These are phyloP conservation scores for Halcyon leucocephala DNA, from an alignment of 2,797 vertebrate species.

Conservation along the genomic window DNA sequence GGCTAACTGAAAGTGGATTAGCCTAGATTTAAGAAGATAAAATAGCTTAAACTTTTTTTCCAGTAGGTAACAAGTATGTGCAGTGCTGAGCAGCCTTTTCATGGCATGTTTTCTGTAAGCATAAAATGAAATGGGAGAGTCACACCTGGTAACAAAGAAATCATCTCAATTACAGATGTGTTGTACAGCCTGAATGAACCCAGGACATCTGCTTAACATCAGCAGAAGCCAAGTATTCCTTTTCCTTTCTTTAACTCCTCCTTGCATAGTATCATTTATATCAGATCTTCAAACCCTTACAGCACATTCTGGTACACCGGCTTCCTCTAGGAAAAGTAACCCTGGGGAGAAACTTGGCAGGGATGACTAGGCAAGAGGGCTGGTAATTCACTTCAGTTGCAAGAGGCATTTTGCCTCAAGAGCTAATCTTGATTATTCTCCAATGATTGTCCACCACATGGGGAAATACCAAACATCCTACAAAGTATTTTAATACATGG, in stretches of 20 bases:
- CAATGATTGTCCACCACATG: background rate
- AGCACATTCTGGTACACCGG: background rate
- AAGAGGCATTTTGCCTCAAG: background rate
- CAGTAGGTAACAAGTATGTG: background rate
- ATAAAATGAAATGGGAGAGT: background rate
- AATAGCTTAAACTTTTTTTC: background rate
- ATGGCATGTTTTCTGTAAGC: background rate
- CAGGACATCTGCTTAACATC: background rate
- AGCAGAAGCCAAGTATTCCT: background rate
- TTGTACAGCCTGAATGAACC: background rate
- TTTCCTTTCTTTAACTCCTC: background rate
- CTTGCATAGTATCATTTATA: background rate
- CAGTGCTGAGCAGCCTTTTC: background rate
- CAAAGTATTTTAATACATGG: background rate
- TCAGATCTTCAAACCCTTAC: background rate
- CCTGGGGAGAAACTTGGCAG: background rate
- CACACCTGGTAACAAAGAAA: background rate
- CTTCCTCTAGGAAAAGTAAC: background rate
- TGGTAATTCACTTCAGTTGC: background rate
- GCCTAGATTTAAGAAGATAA: background rate
- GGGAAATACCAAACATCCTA: background rate
- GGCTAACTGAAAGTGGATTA: background rate
- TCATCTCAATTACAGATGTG: background rate
- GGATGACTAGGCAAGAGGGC: background rate
- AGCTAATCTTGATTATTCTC: background rate